Base-by-base conservation (phyloP, 2,797 vertebrate genomes). In the Lophotriccus pileatus region DNA sequence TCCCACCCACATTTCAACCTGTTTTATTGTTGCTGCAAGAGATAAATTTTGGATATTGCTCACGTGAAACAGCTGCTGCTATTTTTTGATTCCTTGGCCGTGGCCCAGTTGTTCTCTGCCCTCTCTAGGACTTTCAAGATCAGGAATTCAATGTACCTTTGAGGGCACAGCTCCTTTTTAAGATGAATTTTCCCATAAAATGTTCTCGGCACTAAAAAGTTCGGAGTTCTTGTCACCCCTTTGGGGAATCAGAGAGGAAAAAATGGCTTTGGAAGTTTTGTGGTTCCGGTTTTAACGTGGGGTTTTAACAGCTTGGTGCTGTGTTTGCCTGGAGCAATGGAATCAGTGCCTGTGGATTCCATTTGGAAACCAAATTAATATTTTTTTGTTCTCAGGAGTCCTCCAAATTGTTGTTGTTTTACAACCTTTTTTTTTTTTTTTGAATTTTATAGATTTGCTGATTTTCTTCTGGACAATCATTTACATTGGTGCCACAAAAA, bases 41-140 rank as follows among this genome's bases (percentile, higher is more conserved):
- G 81, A 80, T 77, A 81, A 82, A 77, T 90, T 85, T 55, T 83
- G 87, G 90, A 30, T 87, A 68, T 84, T 92, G 59, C 70, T 76
- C 67, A 28, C 69, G 41, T 78, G 80, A 80, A 95, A 69, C 85
- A 39, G 25, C 34, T 81, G 87, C 58, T 52, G 10, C 55, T 89
- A 30, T 86, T 94, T 96, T 91, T 77, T 90, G 60, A 67, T 92
- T 50, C 52, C 64, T 93, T 70, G 77, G 49, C n/a, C 41, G 0
- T 21, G 23, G 37, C 74, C 46, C 49, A n/a, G 89, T 60, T 91
- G 76, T 92, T 94, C 85, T 84, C 89, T 78, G 69, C 30, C 55
- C 64, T 93, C 85, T 73, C 70, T 22, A 78, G 84, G 83, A 90
- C 41, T 55, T 83, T 68, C 28, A 69, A 84, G 88, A 80, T 36